phyloP scores from a whole-genome alignment of 64 coral and sea anemone species.

The Montipora capricornis region DNA sequence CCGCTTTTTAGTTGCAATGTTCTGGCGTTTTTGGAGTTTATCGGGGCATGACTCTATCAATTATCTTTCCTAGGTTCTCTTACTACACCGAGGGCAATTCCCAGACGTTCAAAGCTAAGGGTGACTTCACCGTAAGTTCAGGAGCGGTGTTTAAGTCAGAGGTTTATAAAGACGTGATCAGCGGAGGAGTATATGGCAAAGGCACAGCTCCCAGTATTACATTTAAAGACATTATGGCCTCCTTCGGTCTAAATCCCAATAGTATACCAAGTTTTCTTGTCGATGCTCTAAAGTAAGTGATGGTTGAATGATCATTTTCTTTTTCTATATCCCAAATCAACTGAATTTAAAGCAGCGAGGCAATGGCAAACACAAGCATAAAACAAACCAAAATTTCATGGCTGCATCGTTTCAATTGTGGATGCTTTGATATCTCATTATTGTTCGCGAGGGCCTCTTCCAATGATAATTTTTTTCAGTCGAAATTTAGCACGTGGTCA shows the following conservation, averaged over 20 bases:
- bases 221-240: slow-evolving; percentile 66
- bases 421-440: no score
- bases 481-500: no score
- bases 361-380: background rate
- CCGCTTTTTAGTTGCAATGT: no score
- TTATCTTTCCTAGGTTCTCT: slow-evolving; percentile 43
- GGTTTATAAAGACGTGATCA: slow-evolving; percentile 75
- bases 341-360: no score
- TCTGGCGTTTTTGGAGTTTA: no score
- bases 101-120: slow-evolving; percentile 93
- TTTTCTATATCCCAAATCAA: background rate
- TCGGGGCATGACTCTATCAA: no score
- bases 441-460: no score
- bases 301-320: background rate
- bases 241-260: slow-evolving; percentile 34
- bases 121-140: slow-evolving; percentile 65
- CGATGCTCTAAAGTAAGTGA: slow-evolving; percentile 78
- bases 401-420: no score
- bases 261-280: slow-evolving; percentile 61
- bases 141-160: slow-evolving; percentile 72
- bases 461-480: no score
- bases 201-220: slow-evolving; percentile 55
- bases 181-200: slow-evolving; percentile 52
- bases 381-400: no score
- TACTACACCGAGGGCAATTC: slow-evolving; percentile 91